These are phyloP conservation scores for Maniola hyperantus DNA, from an alignment of 2,888 invertebrate species.

Conservation along the genomic window DNA sequence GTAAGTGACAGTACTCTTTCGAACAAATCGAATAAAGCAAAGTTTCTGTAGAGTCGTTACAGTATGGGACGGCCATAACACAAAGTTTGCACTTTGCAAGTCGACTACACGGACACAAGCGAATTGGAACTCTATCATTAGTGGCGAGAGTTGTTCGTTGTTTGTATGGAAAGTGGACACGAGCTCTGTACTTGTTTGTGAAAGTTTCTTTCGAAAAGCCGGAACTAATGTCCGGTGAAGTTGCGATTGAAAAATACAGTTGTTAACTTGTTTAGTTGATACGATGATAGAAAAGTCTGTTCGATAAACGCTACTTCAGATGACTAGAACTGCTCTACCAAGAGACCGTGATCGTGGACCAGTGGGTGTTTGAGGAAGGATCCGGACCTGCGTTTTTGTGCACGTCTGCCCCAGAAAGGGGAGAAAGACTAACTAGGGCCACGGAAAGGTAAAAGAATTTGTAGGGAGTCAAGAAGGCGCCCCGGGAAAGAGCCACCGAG, in stretches of 20 bases:
- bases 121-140: conserved; percentile 39
- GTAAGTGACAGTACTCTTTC: background rate
- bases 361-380: too few species aligned
- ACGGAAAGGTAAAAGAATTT: too few species aligned
- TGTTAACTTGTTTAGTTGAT: background rate
- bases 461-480: too few species aligned
- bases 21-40: background rate
- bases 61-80: background rate
- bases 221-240: conserved; percentile 42
- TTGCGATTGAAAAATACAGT: conserved; percentile 42
- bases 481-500: too few species aligned
- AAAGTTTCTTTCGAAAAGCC: conserved; percentile 45
- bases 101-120: conserved; percentile 18
- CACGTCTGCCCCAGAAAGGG: too few species aligned
- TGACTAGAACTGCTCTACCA: too few species aligned
- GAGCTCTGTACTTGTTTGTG: conserved; percentile 41
- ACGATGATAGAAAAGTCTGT: background rate
- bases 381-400: too few species aligned
- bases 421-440: too few species aligned
- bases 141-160: background rate
- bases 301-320: too few species aligned
- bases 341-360: too few species aligned
- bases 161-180: conserved; percentile 12
- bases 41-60: background rate
- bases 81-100: conserved; percentile 6